Percentiles rank a stretch among this genome's conserved stretches.
Conservation (phyloP, 2,113 vertebrate species). For the Pterocles burchelli region DNA sequence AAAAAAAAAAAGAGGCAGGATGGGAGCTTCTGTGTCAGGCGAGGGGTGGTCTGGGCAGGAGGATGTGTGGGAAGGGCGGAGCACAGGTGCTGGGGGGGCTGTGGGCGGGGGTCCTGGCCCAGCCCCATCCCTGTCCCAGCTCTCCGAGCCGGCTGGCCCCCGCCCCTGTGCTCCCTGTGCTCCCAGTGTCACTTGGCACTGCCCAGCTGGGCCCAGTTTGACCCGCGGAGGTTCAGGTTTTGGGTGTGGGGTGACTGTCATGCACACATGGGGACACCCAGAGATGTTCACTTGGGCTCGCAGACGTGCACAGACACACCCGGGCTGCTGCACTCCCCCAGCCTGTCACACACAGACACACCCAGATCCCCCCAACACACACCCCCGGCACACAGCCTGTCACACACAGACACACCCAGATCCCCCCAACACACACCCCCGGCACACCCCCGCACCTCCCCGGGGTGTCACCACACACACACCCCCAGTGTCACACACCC, state of each 20-base stretch:
- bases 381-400: background rate
- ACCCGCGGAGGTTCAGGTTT: background rate
- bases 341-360: background rate
- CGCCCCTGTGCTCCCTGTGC: accelerated
- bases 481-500: background rate
- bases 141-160: background rate
- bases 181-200: background rate
- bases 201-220: background rate
- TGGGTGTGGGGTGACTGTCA: background rate
- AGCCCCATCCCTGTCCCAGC: accelerated
- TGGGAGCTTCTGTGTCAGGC: background rate
- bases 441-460: background rate
- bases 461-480: background rate
- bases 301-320: background rate
- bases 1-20: background rate
- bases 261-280: background rate
- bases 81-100: background rate
- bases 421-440: background rate
- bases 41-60: background rate
- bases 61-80: background rate
- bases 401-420: too few species aligned
- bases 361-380: background rate
- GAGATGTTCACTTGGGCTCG: background rate
- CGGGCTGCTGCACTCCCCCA: background rate
- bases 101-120: accelerated